These are phyloP conservation scores for Acleris literana DNA, from an alignment of 2,888 invertebrate species.

Conservation along the genomic window DNA sequence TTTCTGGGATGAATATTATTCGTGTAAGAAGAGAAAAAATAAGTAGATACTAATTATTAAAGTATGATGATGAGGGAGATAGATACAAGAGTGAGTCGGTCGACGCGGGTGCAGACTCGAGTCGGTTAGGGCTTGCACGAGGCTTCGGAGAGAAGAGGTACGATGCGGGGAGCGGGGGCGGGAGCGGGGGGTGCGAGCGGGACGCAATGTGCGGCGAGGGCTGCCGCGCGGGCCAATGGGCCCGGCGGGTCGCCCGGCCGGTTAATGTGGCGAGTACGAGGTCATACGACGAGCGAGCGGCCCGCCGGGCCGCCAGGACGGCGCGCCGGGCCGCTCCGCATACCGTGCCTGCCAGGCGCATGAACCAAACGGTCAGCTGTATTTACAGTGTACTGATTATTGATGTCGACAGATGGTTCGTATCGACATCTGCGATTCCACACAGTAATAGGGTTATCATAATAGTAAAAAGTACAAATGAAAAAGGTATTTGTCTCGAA, in stretches of 20 bases:
- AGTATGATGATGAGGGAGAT: constrained; percentile 2
- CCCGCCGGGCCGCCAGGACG: neutral
- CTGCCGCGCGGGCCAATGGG: constrained; percentile 38
- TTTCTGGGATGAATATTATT: neutral
- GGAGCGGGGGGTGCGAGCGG: constrained; percentile 13
- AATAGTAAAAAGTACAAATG: too few relatives aligned
- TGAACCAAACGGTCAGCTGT: too few relatives aligned
- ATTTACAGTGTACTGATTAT: too few relatives aligned
- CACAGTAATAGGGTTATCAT: too few relatives aligned
- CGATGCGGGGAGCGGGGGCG: constrained; percentile 14
- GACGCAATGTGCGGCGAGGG: constrained; percentile 40
- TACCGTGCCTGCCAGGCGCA: too few relatives aligned
- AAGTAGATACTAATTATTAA: neutral
- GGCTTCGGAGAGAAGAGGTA: neutral
- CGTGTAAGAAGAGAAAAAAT: neutral
- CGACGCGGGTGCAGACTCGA: neutral
- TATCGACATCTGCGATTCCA: too few relatives aligned
- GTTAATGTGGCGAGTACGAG: constrained; percentile 23
- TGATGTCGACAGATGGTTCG: too few relatives aligned
- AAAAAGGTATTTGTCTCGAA: too few relatives aligned
- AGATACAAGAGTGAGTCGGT: constrained; percentile 1
- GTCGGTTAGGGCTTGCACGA: neutral
- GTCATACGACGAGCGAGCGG: constrained; percentile 33
- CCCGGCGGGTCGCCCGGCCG: constrained; percentile 33
- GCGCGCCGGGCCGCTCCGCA: neutral